Percentiles rank a stretch among this genome's conserved stretches.
Conservation (phyloP, 2,888 invertebrate species). For the Tridacna crocea region DNA sequence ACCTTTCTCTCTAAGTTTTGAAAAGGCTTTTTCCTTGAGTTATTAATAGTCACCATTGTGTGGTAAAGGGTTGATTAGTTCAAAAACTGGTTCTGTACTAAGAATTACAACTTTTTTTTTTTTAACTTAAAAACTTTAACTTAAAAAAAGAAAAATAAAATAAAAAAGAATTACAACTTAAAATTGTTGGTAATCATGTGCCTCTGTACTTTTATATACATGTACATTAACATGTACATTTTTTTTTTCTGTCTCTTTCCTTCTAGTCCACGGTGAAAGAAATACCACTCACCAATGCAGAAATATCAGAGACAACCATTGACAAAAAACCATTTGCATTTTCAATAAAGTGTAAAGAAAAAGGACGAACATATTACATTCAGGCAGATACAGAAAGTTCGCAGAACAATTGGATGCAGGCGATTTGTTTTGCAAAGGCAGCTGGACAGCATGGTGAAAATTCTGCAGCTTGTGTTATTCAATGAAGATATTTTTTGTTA, state of each 20-base stretch:
- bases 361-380: constrained; percentile 81
- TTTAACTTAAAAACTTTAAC: no score
- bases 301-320: constrained; percentile 81
- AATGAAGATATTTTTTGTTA: not conserved
- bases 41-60: no score
- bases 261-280: constrained; percentile 79
- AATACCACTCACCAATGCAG: constrained; percentile 80
- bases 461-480: constrained; percentile 79
- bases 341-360: constrained; percentile 80
- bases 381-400: constrained; percentile 81
- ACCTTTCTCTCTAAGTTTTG: no score
- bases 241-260: constrained; percentile 11
- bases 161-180: no score
- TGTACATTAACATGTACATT: no score
- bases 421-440: constrained; percentile 83
- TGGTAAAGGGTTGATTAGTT: no score
- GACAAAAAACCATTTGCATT: constrained; percentile 82
- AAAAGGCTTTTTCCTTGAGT: no score
- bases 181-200: no score
- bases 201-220: no score
- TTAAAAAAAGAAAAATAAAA: no score
- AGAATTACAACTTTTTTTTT: no score
- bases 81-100: no score
- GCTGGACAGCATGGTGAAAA: constrained; percentile 77
- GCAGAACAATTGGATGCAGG: constrained; percentile 84